A percentile compares a stretch with the other conserved stretches of the same genome.
phyloP scores from a whole-genome alignment of 2,113 vertebrate genomes.

The Gymnogyps californianus region DNA sequence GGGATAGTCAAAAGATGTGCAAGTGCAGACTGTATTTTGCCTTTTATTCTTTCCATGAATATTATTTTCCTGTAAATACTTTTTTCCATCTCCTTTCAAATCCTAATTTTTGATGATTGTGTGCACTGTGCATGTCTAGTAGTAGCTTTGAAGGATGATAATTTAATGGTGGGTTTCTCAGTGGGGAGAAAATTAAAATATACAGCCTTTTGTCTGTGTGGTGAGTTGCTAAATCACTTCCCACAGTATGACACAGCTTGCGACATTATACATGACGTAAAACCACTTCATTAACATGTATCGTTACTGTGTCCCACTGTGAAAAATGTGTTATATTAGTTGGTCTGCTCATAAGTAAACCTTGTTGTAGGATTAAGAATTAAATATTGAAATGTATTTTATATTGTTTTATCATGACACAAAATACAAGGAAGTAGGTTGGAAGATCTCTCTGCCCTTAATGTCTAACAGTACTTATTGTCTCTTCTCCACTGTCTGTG shows the following conservation, averaged over 20 bases:
- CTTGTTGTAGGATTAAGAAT: background rate
- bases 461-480: too few species aligned
- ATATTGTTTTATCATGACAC: background rate
- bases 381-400: background rate
- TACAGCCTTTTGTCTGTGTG: constrained; percentile 42
- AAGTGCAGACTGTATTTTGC: background rate
- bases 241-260: constrained; percentile 30
- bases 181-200: constrained; percentile 55
- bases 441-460: too few species aligned
- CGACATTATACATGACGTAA: constrained; percentile 16
- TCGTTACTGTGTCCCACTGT: background rate
- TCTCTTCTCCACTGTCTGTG: too few species aligned
- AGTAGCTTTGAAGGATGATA: constrained; percentile 41
- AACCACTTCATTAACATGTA: constrained; percentile 42
- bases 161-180: constrained; percentile 57
- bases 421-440: background rate
- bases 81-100: background rate
- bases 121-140: background rate
- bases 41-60: background rate
- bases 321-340: constrained; percentile 25
- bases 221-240: constrained; percentile 31
- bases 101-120: background rate
- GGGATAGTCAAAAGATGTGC: background rate
- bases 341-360: background rate
- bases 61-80: background rate